phyloP scores from a whole-genome alignment of 2,888 invertebrate species.

The Drosophila phalerata region DNA sequence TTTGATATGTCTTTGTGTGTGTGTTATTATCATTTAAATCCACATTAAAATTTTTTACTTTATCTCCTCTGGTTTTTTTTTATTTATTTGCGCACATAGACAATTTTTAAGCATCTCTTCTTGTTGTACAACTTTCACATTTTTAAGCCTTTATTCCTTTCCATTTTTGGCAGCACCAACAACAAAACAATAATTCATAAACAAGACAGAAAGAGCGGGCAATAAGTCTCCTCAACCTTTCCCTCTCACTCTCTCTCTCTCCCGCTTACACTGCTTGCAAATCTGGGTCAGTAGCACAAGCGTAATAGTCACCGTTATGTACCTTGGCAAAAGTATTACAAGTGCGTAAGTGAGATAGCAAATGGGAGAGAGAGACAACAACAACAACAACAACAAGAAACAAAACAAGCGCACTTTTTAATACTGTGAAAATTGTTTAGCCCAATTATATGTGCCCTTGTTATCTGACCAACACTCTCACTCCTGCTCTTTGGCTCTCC shows the following conservation, averaged over 20 bases:
- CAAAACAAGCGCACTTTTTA: conserved; percentile 21
- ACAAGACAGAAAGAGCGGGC: conserved; percentile 37
- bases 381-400: conserved; percentile 5
- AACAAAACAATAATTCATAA: conserved; percentile 29
- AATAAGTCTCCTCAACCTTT: conserved; percentile 2
- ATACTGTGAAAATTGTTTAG: conserved; percentile 31
- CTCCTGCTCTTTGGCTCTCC: conserved; percentile 15
- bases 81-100: conserved; percentile 49
- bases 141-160: conserved; percentile 60
- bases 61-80: conserved; percentile 53
- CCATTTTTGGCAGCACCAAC: conserved; percentile 43
- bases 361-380: conserved; percentile 3
- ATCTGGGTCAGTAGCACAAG: conserved; percentile 58
- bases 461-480: conserved; percentile 38
- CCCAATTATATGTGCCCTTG: conserved; percentile 36
- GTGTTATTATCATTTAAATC: conserved; percentile 24
- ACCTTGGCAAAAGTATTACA: conserved; percentile 41
- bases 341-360: conserved; percentile 21
- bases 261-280: conserved; percentile 1
- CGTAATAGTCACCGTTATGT: conserved; percentile 46
- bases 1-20: neutral
- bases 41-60: conserved; percentile 23
- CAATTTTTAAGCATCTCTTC: conserved; percentile 35
- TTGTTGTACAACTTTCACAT: conserved; percentile 48
- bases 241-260: neutral